Evolutionary conservation across 2,113 vertebrate species (phyloP).

Genomic region (Eretmochelys imbricata): DNA sequence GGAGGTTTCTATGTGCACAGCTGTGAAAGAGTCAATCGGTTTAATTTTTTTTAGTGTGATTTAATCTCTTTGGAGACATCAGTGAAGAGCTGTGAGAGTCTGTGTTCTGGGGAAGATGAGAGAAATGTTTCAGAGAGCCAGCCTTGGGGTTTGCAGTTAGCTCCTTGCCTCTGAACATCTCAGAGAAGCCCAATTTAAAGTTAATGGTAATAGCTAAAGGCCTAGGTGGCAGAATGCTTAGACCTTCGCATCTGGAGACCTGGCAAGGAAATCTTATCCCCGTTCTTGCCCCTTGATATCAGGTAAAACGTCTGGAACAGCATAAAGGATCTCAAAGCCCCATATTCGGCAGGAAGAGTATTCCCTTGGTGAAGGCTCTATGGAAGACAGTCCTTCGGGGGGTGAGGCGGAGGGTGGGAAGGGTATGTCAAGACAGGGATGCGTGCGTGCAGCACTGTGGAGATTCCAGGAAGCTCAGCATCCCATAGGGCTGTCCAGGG

Average conservation of each 20-base stretch:
- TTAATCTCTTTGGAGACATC: background rate
- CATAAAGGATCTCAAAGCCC: background rate
- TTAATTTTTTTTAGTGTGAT: background rate
- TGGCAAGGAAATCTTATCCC: background rate
- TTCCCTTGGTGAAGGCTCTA: background rate
- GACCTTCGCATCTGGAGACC: background rate
- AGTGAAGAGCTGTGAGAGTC: background rate
- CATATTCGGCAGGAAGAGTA: background rate
- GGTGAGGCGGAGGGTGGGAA: no score
- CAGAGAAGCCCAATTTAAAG: accelerated
- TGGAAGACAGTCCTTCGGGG: background rate
- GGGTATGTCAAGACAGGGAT: no score
- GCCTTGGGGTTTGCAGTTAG: background rate
- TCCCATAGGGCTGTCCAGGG: no score
- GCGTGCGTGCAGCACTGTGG: no score
- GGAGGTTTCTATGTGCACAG: background rate
- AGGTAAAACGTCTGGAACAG: background rate
- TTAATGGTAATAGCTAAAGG: background rate
- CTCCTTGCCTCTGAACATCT: background rate
- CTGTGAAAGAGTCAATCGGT: background rate
- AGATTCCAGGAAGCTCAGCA: background rate
- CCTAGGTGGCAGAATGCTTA: background rate
- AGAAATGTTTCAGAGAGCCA: background rate
- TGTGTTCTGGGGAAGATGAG: background rate
- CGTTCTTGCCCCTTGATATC: background rate